A percentile compares a stretch with the other conserved stretches of the same genome.
Evolutionary conservation across 1,140 invertebrate species (phyloP).

Genomic region (Arion vulgaris): DNA sequence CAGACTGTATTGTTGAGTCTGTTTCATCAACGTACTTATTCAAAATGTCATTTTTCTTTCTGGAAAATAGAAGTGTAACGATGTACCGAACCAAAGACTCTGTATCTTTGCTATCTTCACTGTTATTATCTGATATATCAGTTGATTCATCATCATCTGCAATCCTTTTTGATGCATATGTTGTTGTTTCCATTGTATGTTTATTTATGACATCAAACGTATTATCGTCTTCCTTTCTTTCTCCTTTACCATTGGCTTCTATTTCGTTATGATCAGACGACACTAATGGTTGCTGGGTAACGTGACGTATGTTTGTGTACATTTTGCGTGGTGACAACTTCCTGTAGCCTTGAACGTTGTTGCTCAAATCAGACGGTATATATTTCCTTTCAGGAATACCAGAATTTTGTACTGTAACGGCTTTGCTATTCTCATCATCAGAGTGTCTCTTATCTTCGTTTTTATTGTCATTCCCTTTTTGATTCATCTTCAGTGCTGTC

Average conservation of each 20-base stretch:
- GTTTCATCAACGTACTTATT: background rate
- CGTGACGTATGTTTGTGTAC: too few relatives aligned
- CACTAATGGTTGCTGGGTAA: too few relatives aligned
- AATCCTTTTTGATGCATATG: background rate
- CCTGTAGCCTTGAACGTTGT: too few relatives aligned
- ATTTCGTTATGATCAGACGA: too few relatives aligned
- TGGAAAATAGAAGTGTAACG: background rate
- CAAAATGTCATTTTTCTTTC: background rate
- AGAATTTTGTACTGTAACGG: too few relatives aligned
- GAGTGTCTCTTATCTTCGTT: background rate
- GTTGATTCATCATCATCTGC: background rate
- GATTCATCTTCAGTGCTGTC: background rate
- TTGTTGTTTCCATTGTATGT: too few relatives aligned
- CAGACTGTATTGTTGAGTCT: background rate
- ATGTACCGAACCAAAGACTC: conserved; percentile 23
- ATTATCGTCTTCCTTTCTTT: too few relatives aligned
- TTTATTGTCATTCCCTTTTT: background rate
- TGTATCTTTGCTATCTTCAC: background rate
- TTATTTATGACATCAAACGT: too few relatives aligned
- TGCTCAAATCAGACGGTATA: too few relatives aligned
- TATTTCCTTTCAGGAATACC: too few relatives aligned
- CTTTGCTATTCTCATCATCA: background rate
- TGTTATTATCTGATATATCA: background rate
- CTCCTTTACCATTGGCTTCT: too few relatives aligned
- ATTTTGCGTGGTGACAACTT: too few relatives aligned